These are phyloP conservation scores for Elegia similella DNA, from an alignment of 2,888 invertebrate genomes.

Conservation along the genomic window DNA sequence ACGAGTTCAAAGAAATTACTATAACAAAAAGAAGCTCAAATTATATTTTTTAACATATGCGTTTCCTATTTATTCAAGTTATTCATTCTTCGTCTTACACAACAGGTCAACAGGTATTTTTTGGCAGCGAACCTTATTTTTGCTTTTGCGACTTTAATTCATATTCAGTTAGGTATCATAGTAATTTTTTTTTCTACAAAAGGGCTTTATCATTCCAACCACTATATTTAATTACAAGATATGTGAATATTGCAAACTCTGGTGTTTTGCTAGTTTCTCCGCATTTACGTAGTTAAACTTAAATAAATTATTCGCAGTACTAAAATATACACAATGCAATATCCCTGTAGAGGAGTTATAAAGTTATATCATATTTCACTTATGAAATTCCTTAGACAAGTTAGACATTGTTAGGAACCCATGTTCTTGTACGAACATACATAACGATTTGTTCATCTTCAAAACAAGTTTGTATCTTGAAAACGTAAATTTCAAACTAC, in stretches of 20 bases:
- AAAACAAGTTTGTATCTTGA: background rate
- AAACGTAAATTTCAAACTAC: background rate
- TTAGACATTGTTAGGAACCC: background rate
- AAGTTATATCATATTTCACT: background rate
- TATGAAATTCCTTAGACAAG: background rate
- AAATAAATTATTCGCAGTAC: background rate
- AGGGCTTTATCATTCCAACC: too few relatives aligned
- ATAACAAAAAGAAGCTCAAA: background rate
- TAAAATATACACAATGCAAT: background rate
- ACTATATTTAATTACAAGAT: too few relatives aligned
- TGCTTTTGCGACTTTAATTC: too few relatives aligned
- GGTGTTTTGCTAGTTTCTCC: background rate
- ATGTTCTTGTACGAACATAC: background rate
- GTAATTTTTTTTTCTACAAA: too few relatives aligned
- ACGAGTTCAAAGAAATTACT: background rate
- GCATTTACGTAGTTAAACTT: background rate
- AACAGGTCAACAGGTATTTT: too few relatives aligned
- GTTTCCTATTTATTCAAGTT: background rate
- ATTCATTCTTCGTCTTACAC: too few relatives aligned
- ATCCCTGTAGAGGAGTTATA: background rate
- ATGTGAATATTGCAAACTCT: background rate
- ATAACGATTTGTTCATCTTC: background rate
- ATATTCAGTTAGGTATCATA: too few relatives aligned
- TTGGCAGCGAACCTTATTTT: too few relatives aligned
- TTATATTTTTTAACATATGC: background rate